Evolutionary conservation across 2,113 vertebrate genomes (phyloP), one percentile per base, ranked within the genome.

Genomic region (Eira barbara): DNA sequence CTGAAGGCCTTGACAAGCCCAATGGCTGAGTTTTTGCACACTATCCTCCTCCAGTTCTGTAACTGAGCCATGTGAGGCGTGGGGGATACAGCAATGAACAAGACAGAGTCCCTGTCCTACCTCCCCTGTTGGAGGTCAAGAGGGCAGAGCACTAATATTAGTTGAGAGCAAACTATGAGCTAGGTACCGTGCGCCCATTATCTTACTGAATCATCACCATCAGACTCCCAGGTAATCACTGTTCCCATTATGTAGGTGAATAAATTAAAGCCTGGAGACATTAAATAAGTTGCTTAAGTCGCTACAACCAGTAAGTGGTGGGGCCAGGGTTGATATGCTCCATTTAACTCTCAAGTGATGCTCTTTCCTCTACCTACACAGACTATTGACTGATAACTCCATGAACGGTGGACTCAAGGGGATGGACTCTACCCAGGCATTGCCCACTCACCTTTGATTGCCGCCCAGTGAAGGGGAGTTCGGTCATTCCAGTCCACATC

Each of bases 391-490:
- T 7, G 4, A 52, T 23, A 2, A 5, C 34, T 20, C n/a, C 34
- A 13, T 31, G n/a, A 63, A 79, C 2, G 2, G 63, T 23, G 57
- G 18, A 2, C 18, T 47, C 23, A 6, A 17, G 57, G 47, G 29
- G 2, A 21, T 2, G 23, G 36, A 4, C 31, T 84, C 20, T 6
- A 17, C 29, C 2, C 0, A 4, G 27, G n/a, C 25, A 8, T 1
- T 34, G 3, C 29, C 20, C 18, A 27, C 86, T 95, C 97, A 99
- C 99, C 99, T 99, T 97, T 99, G 11, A 99, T 99, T 45, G 99
- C 99, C 11, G 99, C 99, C 99, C 99, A 99, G 98, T 99, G 99
- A 29, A 99, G 98, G 0, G 99, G 99, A 0, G 99, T 99, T 97
- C 99, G 99, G 97, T 98, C 98, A n/a, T 99, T 99, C 99, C 99